Evolutionary conservation across 2,888 invertebrate genomes (phyloP).

Genomic region (Apodemia hepburni): DNA sequence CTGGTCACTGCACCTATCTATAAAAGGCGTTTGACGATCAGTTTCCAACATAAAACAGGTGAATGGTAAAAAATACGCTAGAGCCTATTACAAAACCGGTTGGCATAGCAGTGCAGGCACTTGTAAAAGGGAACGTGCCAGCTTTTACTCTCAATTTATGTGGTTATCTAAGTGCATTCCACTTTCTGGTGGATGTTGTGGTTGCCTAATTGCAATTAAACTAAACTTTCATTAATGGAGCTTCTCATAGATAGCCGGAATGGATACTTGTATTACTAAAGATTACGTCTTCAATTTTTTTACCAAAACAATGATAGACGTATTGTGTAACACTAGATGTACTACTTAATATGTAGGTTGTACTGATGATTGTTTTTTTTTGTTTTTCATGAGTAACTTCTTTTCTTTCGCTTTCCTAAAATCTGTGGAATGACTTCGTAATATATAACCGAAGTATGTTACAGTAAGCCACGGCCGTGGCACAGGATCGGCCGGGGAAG

Average conservation of each 20-base stretch:
- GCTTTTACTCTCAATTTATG: slow-evolving; percentile 73
- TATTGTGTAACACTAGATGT: neutral
- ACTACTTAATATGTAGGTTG: no score
- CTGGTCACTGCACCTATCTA: slow-evolving; percentile 41
- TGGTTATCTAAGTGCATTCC: slow-evolving; percentile 48
- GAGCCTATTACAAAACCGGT: slow-evolving; percentile 66
- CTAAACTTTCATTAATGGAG: slow-evolving; percentile 20
- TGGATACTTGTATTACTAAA: neutral
- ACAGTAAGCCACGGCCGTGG: no score
- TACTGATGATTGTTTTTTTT: no score
- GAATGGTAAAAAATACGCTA: slow-evolving; percentile 70
- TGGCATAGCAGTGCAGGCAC: slow-evolving; percentile 42
- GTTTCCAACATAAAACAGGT: slow-evolving; percentile 54
- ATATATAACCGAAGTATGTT: no score
- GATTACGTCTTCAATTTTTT: neutral
- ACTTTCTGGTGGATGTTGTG: slow-evolving; percentile 39
- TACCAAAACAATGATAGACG: neutral
- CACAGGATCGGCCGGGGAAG: no score
- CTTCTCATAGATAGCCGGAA: neutral
- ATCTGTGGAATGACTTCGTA: no score
- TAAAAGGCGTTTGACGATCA: slow-evolving; percentile 46
- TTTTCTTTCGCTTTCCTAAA: no score
- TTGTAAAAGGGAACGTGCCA: slow-evolving; percentile 56
- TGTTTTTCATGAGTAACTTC: no score
- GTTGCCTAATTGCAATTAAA: slow-evolving; percentile 36